phyloP scores from a whole-genome alignment of 2,888 invertebrate genomes.

The Cryptophagus acutangulus region DNA sequence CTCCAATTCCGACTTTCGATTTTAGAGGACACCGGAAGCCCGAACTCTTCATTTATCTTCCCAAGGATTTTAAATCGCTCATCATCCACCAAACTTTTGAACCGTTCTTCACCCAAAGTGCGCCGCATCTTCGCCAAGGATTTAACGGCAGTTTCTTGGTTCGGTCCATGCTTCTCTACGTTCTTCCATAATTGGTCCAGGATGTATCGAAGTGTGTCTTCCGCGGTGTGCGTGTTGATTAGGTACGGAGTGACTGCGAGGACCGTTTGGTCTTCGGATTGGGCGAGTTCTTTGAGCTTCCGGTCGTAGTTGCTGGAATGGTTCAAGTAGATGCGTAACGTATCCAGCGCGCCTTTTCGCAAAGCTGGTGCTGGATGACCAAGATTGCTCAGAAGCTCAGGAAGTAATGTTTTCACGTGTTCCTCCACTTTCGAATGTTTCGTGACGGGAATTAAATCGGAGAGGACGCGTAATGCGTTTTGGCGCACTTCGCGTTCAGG shows the following conservation, averaged over 20 bases:
- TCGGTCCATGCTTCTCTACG: conserved; percentile 21
- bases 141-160: conserved; percentile 62
- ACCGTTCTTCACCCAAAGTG: conserved; percentile 61
- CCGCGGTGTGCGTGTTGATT: conserved; percentile 15
- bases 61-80: conserved; percentile 52
- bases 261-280: conserved; percentile 57
- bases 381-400: conserved; percentile 71
- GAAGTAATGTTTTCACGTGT: conserved; percentile 59
- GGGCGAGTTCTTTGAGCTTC: conserved; percentile 61
- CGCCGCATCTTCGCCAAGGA: conserved; percentile 67
- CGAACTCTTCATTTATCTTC: conserved; percentile 58
- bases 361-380: conserved; percentile 78
- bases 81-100: conserved; percentile 50
- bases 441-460: conserved; percentile 72
- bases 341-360: conserved; percentile 73
- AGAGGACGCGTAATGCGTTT: conserved; percentile 73
- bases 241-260: conserved; percentile 47
- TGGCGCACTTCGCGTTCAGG: conserved; percentile 82
- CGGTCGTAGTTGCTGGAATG: conserved; percentile 64
- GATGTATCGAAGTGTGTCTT: conserved; percentile 17
- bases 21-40: conserved; percentile 35
- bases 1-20: conserved; percentile 14
- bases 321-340: conserved; percentile 66
- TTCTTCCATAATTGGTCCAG: conserved; percentile 20
- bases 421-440: conserved; percentile 60